A percentile compares a stretch with the other conserved stretches of the same genome.
Conservation (phyloP, 2,797 vertebrate genomes). For the Triplophysa bombifrons region DNA sequence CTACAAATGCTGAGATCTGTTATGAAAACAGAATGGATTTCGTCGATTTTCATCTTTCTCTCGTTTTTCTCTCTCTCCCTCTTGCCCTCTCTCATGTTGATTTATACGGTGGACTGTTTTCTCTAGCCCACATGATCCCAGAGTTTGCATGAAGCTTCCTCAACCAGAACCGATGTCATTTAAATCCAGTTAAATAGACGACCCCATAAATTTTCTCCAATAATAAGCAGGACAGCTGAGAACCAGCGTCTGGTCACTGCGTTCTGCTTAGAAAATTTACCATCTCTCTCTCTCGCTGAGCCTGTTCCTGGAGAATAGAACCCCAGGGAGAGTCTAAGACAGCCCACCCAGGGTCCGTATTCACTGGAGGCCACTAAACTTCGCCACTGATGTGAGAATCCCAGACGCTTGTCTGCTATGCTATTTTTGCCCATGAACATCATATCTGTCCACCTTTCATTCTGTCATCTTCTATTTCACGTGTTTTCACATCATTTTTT, state of each 20-base stretch:
- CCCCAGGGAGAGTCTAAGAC: constrained; percentile 80
- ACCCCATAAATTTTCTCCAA: constrained; percentile 92
- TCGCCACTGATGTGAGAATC: constrained; percentile 46
- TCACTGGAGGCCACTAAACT: constrained; percentile 66
- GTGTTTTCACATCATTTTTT: background rate
- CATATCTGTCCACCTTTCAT: constrained; percentile 26
- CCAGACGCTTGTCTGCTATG: constrained; percentile 6
- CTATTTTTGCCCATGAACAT: constrained; percentile 29
- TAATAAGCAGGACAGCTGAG: constrained; percentile 83
- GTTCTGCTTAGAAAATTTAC: constrained; percentile 56
- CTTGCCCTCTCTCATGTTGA: constrained; percentile 70
- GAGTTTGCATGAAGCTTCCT: constrained; percentile 84
- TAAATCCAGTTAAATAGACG: constrained; percentile 92
- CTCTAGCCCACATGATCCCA: constrained; percentile 86
- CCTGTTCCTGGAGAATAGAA: constrained; percentile 74
- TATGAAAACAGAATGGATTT: constrained; percentile 1
- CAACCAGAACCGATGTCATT: constrained; percentile 92
- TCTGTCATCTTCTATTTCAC: background rate
- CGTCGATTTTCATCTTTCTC: constrained; percentile 25
- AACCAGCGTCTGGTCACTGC: constrained; percentile 17
- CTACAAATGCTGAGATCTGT: background rate
- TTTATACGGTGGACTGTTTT: constrained; percentile 92
- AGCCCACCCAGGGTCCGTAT: constrained; percentile 88
- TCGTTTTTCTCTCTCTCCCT: constrained; percentile 49
- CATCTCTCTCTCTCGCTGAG: constrained; percentile 53